Evolutionary conservation across 1,140 invertebrate genomes (phyloP), one percentile per base, ranked within the genome.

Genomic region (Theocolax elegans): DNA sequence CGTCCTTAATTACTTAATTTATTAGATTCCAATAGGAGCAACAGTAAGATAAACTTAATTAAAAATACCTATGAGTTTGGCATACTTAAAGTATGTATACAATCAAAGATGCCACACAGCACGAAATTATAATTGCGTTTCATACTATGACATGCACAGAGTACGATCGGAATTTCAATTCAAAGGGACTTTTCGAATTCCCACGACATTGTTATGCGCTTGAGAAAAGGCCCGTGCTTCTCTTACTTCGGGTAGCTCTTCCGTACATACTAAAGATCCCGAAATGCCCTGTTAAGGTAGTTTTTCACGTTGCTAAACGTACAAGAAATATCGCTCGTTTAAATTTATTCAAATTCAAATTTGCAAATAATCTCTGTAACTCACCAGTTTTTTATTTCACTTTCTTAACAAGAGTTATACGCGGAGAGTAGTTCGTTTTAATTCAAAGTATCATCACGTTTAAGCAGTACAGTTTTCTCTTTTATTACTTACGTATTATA

Each of bases 91-190:
- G 40, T 40, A 1, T 54, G 40, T 13, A 59, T 42, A 35, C 19
- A 35, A 63, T 63, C 2, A 40, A 27, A 48, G 23, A 62, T 27
- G 25, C 53, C 51, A 54, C 58, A 66, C 48, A 62, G 59, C 25
- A 23, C 38, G 40, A 38, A 63, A 63, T 63, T 35, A 35, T 49
- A 49, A 63, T 63, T 44, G 27, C n/a, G 60, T 49, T 19, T 40
- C 46, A 9, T 12, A 23, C 51, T 58, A 9, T 58, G 13, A 48
- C 64, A 48, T 19, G 35, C 46, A 10, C 23, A 29, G 46, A 15
- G 38, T 67, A 58, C 51, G 64, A 59, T 49, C 21, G 42, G 65
- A 67, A 67, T 67, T 49, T 49, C 42, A 67, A 67, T 67, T 49
- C 42, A 59, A 59, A 59, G 54, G 13, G 21, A 15, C 31, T 49